Percentiles rank a stretch among this genome's conserved stretches.
Conservation (phyloP, 2,797 vertebrate genomes). For the Melanotaenia pygmaea region DNA sequence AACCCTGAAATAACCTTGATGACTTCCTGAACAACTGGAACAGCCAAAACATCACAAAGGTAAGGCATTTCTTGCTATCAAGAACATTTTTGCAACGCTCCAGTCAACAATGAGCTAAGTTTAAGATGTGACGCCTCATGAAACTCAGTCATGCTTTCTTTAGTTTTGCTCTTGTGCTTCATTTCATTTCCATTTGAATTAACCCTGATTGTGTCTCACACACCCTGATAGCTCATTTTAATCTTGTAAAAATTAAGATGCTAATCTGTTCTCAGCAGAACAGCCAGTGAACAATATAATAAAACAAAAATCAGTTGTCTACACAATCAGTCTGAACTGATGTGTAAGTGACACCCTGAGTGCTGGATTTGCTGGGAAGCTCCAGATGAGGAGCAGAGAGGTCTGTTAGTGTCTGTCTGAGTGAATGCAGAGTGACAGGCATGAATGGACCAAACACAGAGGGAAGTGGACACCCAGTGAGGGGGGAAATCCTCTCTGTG, state of each 20-base stretch:
- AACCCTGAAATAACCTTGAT: no score
- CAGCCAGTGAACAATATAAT: background rate
- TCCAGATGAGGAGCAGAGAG: background rate
- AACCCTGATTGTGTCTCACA: background rate
- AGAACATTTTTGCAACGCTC: no score
- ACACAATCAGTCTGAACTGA: background rate
- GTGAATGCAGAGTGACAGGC: constrained; percentile 33
- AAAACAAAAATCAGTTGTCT: background rate
- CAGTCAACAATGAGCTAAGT: no score
- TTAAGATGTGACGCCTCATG: no score
- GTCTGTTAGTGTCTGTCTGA: background rate
- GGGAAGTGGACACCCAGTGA: constrained; percentile 62
- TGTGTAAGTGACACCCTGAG: constrained; percentile 2
- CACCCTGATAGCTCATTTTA: background rate
- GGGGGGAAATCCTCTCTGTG: constrained; percentile 67
- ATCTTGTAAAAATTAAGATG: constrained; percentile 7
- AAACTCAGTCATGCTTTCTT: background rate
- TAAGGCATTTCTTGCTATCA: no score
- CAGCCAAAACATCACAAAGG: no score
- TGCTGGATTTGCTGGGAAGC: background rate
- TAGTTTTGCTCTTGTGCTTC: background rate
- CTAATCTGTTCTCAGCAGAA: background rate
- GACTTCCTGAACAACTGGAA: no score
- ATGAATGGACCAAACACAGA: constrained; percentile 49
- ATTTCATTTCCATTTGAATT: background rate